Percentiles rank a stretch among this genome's conserved stretches.
phyloP scores from a whole-genome alignment of 2,888 invertebrate species.

The Pasiphila rectangulata region DNA sequence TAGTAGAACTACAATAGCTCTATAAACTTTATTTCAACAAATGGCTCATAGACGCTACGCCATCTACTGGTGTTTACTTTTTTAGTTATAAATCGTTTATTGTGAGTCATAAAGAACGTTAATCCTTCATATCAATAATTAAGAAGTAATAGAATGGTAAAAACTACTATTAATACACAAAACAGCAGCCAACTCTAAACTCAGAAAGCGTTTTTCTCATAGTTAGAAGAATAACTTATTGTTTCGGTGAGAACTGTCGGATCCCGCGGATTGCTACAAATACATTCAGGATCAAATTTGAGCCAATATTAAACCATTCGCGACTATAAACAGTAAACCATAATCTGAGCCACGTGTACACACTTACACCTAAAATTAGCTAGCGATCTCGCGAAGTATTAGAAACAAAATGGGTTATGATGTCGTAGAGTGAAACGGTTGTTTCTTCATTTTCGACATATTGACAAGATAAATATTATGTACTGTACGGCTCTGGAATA shows the following conservation, averaged over 20 bases:
- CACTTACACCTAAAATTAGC: conserved; percentile 26
- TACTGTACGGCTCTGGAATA: conserved; percentile 18
- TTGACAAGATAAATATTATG: conserved; percentile 26
- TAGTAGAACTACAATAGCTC: too few relatives aligned
- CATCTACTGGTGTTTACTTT: too few relatives aligned
- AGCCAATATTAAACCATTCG: conserved; percentile 25
- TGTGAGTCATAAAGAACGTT: too few relatives aligned
- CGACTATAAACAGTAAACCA: conserved; percentile 23
- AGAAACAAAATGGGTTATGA: conserved; percentile 25
- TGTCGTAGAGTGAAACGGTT: conserved; percentile 21
- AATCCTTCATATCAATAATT: too few relatives aligned
- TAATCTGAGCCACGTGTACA: conserved; percentile 24
- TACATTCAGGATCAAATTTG: conserved; percentile 22
- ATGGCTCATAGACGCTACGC: too few relatives aligned
- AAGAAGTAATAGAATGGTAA: background rate
- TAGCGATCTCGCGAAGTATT: conserved; percentile 10
- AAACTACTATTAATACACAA: background rate
- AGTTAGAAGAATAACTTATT: conserved; percentile 35
- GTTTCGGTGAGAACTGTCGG: conserved; percentile 36
- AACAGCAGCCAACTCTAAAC: conserved; percentile 25
- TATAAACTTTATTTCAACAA: too few relatives aligned
- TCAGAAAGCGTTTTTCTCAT: conserved; percentile 31
- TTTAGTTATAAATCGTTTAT: too few relatives aligned
- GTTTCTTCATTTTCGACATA: conserved; percentile 22
- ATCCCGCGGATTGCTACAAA: conserved; percentile 24